A percentile compares a stretch with the other conserved stretches of the same genome.
Conservation (phyloP, 2,888 invertebrate species). For the Litoditis marina region DNA sequence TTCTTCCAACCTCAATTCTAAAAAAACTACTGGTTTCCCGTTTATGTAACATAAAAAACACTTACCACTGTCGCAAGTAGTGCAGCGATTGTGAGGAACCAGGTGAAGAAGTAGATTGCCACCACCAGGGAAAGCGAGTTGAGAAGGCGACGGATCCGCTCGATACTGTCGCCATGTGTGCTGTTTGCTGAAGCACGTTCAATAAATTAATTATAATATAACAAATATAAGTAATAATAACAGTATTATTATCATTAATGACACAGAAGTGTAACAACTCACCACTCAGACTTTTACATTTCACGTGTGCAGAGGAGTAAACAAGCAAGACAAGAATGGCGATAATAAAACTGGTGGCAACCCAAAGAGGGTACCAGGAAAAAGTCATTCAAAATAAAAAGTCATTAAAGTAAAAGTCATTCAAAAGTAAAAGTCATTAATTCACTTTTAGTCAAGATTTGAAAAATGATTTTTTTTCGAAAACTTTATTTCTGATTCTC, state of each 20-base stretch:
- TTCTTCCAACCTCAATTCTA: too few species aligned
- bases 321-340: conserved; percentile 35
- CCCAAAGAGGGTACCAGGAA: too few species aligned
- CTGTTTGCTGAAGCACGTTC: conserved; percentile 22
- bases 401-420: too few species aligned
- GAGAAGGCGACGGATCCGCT: conserved; percentile 28
- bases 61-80: conserved; percentile 37
- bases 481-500: too few species aligned
- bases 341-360: conserved; percentile 27
- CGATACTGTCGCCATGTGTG: conserved; percentile 24
- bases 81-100: conserved; percentile 38
- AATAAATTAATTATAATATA: too few species aligned
- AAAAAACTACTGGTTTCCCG: too few species aligned
- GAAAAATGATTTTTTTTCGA: too few species aligned
- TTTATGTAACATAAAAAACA: not conserved
- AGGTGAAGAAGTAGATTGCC: conserved; percentile 36
- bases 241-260: not conserved
- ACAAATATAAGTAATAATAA: too few species aligned
- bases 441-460: too few species aligned
- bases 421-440: too few species aligned
- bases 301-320: conserved; percentile 31
- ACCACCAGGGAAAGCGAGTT: conserved; percentile 38
- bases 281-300: conserved; percentile 26
- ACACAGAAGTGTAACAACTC: too few species aligned
- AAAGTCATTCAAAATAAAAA: too few species aligned